Evolutionary conservation across 2,888 invertebrate species (phyloP), one percentile per base, ranked within the genome.

Genomic region (Stenurella melanura): DNA sequence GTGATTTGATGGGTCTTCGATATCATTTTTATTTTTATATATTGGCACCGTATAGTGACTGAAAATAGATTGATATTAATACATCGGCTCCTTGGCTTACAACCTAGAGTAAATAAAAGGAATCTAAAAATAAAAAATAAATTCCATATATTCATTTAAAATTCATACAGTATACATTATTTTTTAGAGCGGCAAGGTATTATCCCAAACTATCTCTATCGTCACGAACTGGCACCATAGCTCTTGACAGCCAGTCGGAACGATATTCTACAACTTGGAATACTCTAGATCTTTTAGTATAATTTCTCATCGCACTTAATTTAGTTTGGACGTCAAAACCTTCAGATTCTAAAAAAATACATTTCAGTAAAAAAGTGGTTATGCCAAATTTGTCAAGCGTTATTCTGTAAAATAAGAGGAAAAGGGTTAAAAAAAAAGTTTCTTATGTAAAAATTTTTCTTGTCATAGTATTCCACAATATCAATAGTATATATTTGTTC

Each of bases 401-500:
- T n/a, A n/a, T n/a, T n/a, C 50, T 50, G 50, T n/a, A 50, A 50
- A 50, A 50, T 50, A n/a, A 15, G 50, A n/a, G n/a, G 50, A n/a
- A 50, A 42, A 50, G n/a, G 50, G 50, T 50, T 5, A 50, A 50
- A 6, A 50, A 34, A 50, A 50, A 50, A 6, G n/a, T n/a, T 50
- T 50, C 3, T 6, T 50, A 4, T 50, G n/a, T 42, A n/a, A n/a
- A 50, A 50, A 50, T n/a, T 50, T 50, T 50, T 50, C 50, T 50
- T 50, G 0, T n/a, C n/a, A 50, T 50, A 50, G 15, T 50, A 50
- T n/a, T 50, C 6, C 50, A 50, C 50, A 50, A 50, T n/a, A n/a
- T 50, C n/a, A 12, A 42, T 42, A 34, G 9, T 34, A n/a, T 50
- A 50, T 50, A n/a, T 50, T 12, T 42, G 10, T 15, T 42, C 42